Conservation (phyloP, 2,888 invertebrate genomes). For the Anthophora plumipes region DNA sequence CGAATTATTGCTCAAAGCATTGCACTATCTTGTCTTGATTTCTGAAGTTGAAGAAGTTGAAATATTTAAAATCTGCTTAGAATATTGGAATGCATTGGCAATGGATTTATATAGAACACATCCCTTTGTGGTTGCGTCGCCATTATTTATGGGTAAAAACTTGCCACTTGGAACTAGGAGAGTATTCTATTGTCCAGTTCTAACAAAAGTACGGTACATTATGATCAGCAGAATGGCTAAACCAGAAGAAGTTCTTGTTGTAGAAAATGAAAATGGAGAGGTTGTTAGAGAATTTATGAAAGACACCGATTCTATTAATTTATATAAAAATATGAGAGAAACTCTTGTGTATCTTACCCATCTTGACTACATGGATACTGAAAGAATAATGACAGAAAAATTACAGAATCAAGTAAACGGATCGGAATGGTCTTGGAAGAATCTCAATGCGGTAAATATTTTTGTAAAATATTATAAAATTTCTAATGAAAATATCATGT, state of each 20-base stretch:
- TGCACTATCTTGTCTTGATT: slow-evolving; percentile 94
- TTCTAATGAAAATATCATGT: background rate
- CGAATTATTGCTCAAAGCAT: slow-evolving; percentile 92
- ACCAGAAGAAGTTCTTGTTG: slow-evolving; percentile 99
- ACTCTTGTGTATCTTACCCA: slow-evolving; percentile 99
- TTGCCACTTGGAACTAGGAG: slow-evolving; percentile 86
- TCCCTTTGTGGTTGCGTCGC: slow-evolving; percentile 87
- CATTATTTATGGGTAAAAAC: slow-evolving; percentile 81
- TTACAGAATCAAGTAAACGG: slow-evolving; percentile 99
- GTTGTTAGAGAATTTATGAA: slow-evolving; percentile 99
- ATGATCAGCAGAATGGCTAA: slow-evolving; percentile 99
- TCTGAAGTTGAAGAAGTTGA: slow-evolving; percentile 99
- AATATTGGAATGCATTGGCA: slow-evolving; percentile 98
- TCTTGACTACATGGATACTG: slow-evolving; percentile 98
- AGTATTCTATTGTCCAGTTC: slow-evolving; percentile 91
- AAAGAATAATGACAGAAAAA: slow-evolving; percentile 99
- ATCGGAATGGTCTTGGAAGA: slow-evolving; percentile 99
- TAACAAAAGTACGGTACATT: slow-evolving; percentile 95
- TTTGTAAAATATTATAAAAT: background rate
- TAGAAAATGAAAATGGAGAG: slow-evolving; percentile 99
- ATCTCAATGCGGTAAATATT: slow-evolving; percentile 93
- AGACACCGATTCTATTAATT: slow-evolving; percentile 99
- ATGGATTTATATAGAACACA: slow-evolving; percentile 96
- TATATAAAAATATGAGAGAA: slow-evolving; percentile 99
- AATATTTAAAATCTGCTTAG: slow-evolving; percentile 99